These are phyloP conservation scores for Drosophila cracens DNA, from an alignment of 2,888 invertebrate species.

Conservation along the genomic window DNA sequence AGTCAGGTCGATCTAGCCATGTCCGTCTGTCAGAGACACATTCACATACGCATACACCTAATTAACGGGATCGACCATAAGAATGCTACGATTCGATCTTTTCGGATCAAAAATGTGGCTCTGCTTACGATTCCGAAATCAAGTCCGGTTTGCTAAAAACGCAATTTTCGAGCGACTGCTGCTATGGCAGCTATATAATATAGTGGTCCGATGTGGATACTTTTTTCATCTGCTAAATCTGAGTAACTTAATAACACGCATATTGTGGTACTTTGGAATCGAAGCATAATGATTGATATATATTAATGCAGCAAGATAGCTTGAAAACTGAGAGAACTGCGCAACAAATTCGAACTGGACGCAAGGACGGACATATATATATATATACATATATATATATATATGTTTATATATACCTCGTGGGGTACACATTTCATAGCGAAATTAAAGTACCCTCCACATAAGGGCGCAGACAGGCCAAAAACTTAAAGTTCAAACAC, in stretches of 20 bases:
- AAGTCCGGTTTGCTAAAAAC: neutral
- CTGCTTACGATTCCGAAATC: neutral
- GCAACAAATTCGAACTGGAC: neutral
- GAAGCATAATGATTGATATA: neutral
- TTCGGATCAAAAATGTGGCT: neutral
- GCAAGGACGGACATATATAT: neutral
- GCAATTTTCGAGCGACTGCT: neutral
- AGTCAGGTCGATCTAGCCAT: neutral
- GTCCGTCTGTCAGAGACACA: neutral
- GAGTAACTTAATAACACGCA: neutral
- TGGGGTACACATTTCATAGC: neutral
- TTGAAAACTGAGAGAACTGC: neutral
- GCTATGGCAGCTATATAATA: neutral
- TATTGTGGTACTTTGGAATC: neutral
- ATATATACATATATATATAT: too few relatives aligned
- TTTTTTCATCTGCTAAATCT: neutral
- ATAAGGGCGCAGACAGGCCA: neutral
- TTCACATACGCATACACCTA: neutral
- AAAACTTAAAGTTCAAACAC: slow-evolving; percentile 46
- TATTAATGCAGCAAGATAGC: neutral
- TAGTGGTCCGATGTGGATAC: neutral
- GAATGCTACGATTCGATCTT: neutral
- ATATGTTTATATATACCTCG: too few relatives aligned
- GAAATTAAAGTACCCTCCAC: neutral
- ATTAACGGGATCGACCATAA: neutral